Evolutionary conservation across 1,140 invertebrate species (phyloP), one percentile per base, ranked within the genome.

Genomic region (Drosophila prosaltans): DNA sequence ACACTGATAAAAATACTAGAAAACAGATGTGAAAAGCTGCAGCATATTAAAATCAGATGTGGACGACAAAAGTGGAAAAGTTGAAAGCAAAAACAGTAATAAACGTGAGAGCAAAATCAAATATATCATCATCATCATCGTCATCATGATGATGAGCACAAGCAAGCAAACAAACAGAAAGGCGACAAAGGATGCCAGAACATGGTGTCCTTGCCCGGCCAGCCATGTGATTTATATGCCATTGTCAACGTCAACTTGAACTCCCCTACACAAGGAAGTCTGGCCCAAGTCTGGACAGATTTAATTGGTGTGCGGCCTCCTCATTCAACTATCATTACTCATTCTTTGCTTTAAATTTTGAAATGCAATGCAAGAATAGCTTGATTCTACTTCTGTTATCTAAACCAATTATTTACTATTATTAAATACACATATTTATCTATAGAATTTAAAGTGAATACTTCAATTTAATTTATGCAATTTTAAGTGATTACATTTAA

Each of bases 211-310:
- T 74, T 60, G 65, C 32, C 39, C 39, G 63, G 26, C 43, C 65
- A 57, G 55, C 58, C 72, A 63, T 70, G 70, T 88, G 83, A 88
- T 88, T 88, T 88, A 88, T 78, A 69, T 62, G 45, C 67, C 60
- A 64, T 57, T 88, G 80, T 88, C 70, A 80, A 72, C 74, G 75
- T 72, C 75, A 75, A 68, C 80, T 78, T 86, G 77, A 81, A 69
- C 67, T 59, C 60, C 73, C 73, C 51, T 45, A 51, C 21, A 51
- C 45, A 26, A 51, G 16, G 16, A 16, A 16, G 83, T 86, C 83
- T 86, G 65, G 67, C 30, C 57, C 36, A 26, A 63, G 84, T 88
- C 83, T 88, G 82, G 72, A 60, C 66, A 57, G 66, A 66, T 68
- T 83, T 88, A 88, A 88, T 86, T 86, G 80, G 57, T 77, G 64